phyloP scores from a whole-genome alignment of 2,113 vertebrate species.

The Benitochromis conjunctus region DNA sequence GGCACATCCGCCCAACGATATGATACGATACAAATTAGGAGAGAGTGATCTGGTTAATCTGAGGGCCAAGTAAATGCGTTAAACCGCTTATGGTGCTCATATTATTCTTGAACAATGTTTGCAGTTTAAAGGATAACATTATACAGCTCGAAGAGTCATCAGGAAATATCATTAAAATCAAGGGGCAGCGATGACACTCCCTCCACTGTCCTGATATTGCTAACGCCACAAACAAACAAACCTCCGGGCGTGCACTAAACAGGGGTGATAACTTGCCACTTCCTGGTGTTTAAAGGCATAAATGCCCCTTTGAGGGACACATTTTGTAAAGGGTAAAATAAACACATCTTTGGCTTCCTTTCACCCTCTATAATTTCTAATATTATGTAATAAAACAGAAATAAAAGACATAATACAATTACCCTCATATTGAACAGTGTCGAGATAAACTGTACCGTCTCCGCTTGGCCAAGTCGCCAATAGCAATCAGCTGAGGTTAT shows the following conservation, averaged over 20 bases:
- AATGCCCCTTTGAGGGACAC: neutral
- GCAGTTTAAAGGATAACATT: neutral
- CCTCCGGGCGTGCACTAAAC: neutral
- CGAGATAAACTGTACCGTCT: neutral
- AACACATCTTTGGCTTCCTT: neutral
- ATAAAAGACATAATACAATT: neutral
- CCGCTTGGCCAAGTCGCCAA: neutral
- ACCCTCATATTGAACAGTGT: neutral
- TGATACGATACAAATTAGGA: neutral
- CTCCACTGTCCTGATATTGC: neutral
- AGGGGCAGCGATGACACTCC: neutral
- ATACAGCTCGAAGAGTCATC: neutral
- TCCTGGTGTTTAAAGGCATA: neutral
- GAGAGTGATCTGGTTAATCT: neutral
- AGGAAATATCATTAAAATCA: neutral
- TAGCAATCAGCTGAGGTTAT: neutral
- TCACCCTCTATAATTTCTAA: neutral
- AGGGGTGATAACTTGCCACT: neutral
- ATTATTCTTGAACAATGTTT: neutral
- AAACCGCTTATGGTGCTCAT: neutral
- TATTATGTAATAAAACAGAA: neutral
- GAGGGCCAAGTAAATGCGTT: neutral
- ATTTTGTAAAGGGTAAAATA: neutral
- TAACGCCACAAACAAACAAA: neutral
- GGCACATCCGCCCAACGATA: accelerated